A percentile compares a stretch with the other conserved stretches of the same genome.
These are phyloP conservation scores for Bombus pyrosoma DNA, from an alignment of 1,140 invertebrate genomes.

Conservation along the genomic window DNA sequence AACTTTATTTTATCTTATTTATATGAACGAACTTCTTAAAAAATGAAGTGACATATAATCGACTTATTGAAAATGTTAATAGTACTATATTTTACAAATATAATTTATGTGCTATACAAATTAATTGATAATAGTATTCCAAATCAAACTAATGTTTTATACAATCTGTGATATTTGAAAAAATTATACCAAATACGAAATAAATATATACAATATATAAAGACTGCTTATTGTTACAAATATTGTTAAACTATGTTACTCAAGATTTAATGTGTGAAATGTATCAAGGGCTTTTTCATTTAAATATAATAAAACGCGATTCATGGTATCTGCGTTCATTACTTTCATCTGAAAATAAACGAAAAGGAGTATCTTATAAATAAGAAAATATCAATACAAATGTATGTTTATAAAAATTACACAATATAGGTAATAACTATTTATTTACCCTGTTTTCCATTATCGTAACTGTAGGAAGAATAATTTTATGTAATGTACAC, in stretches of 20 bases:
- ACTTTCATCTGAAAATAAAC: conserved; percentile 73
- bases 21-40: conserved; percentile 24
- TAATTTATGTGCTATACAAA: conserved; percentile 20
- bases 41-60: conserved; percentile 12
- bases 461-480: conserved; percentile 68
- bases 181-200: background rate
- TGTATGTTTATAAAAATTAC: conserved; percentile 5
- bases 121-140: conserved; percentile 13
- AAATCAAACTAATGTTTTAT: conserved; percentile 3
- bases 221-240: background rate
- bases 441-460: conserved; percentile 69
- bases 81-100: conserved; percentile 17
- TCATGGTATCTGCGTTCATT: conserved; percentile 58
- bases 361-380: conserved; percentile 23
- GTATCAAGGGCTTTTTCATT: conserved; percentile 68
- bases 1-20: conserved; percentile 24
- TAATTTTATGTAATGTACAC: conserved; percentile 69
- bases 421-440: background rate
- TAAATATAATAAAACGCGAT: conserved; percentile 33
- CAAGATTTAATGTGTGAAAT: conserved; percentile 59
- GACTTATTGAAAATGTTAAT: conserved; percentile 14
- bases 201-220: background rate
- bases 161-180: background rate
- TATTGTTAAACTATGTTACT: background rate
- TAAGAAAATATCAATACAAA: background rate